Percentiles rank a stretch among this genome's conserved stretches.
Conservation (phyloP, 2,113 vertebrate species). For the Glaucidium brasilianum region DNA sequence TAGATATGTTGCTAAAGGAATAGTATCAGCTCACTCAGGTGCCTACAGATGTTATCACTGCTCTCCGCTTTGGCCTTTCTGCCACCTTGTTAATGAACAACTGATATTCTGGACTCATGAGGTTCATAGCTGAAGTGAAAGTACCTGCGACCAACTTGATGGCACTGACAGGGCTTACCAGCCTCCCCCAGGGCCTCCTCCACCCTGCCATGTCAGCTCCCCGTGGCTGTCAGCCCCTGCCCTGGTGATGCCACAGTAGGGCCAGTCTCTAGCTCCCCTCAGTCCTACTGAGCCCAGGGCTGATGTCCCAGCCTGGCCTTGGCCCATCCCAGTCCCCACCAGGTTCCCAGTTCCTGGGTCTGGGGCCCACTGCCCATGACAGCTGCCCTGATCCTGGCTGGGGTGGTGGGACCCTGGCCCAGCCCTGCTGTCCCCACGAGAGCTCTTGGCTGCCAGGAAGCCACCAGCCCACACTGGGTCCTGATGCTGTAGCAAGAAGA, state of each 20-base stretch:
- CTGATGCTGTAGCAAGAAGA: background rate
- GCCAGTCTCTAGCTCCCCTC: rapidly evolving
- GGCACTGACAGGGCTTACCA: no score
- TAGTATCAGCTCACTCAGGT: background rate
- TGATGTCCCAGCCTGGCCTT: background rate
- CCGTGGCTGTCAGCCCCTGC: rapidly evolving
- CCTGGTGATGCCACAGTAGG: rapidly evolving
- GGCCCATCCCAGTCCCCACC: background rate
- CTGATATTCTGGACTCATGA: background rate
- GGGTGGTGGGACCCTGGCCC: rapidly evolving
- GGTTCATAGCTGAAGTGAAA: background rate
- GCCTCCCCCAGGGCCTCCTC: background rate
- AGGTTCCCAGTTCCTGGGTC: rapidly evolving
- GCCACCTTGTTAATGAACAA: background rate
- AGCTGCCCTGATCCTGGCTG: background rate
- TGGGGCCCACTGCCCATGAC: rapidly evolving
- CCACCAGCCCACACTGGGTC: background rate
- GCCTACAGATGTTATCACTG: background rate
- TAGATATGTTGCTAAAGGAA: background rate
- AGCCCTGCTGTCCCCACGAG: background rate
- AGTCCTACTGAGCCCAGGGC: rapidly evolving
- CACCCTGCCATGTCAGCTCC: background rate
- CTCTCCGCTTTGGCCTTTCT: background rate
- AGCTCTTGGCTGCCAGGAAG: background rate
- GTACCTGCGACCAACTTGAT: rapidly evolving